phyloP scores from a whole-genome alignment of 2,888 invertebrate genomes.

The Lasioglossum morio region DNA sequence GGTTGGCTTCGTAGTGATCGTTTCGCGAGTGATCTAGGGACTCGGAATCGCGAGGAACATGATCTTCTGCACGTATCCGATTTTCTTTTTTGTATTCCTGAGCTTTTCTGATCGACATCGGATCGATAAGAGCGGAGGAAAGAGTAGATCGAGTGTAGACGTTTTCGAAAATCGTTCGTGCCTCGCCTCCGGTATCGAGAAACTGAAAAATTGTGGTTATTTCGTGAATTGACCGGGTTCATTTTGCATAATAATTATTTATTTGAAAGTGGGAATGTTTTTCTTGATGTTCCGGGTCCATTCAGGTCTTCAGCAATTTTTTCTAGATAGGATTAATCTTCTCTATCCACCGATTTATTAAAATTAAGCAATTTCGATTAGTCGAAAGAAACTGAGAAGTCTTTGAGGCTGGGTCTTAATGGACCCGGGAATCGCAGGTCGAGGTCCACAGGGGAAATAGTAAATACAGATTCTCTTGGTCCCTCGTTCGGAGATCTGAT shows the following conservation, averaged over 20 bases:
- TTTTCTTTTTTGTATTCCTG: not conserved
- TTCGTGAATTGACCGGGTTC: not conserved
- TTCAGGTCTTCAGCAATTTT: not conserved
- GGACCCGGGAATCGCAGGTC: not conserved
- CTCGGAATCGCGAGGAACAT: not conserved
- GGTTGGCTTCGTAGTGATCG: conserved; percentile 8
- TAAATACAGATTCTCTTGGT: not conserved
- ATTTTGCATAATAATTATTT: not conserved
- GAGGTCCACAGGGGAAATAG: not conserved
- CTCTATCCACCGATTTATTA: not conserved
- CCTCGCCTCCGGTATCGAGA: conserved; percentile 1
- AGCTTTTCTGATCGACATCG: not conserved
- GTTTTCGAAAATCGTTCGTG: not conserved
- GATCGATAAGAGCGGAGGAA: not conserved
- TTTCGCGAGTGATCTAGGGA: not conserved
- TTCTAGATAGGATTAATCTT: not conserved
- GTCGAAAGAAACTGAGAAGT: not conserved
- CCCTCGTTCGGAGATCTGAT: not conserved
- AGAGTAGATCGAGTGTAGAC: not conserved
- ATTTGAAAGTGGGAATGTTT: not conserved
- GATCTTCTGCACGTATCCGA: no score
- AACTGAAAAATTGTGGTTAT: not conserved
- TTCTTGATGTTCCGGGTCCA: not conserved
- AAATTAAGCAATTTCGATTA: not conserved
- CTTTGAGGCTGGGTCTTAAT: not conserved